These are phyloP conservation scores for Coptotermes formosanus DNA, from an alignment of 1,140 invertebrate genomes.

Conservation along the genomic window DNA sequence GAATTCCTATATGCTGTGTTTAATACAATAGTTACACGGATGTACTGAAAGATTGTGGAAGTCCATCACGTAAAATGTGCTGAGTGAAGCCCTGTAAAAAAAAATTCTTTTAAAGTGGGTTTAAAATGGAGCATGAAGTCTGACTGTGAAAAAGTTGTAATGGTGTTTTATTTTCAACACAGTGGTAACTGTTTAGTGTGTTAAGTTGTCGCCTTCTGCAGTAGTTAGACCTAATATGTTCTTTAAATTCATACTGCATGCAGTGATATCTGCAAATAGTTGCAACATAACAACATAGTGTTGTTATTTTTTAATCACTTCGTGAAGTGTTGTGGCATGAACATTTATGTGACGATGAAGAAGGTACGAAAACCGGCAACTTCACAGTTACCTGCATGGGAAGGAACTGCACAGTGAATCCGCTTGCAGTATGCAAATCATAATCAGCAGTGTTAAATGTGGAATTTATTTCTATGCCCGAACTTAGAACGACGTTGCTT, in stretches of 20 bases:
- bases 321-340: not conserved
- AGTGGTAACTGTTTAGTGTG: not conserved
- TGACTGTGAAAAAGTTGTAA: not conserved
- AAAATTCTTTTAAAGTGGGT: no score
- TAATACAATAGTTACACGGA: no score
- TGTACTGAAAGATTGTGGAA: not conserved
- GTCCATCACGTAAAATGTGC: not conserved
- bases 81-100: not conserved
- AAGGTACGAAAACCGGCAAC: not conserved
- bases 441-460: not conserved
- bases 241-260: not conserved
- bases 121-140: no score
- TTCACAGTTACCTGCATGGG: not conserved
- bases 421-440: not conserved
- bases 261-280: not conserved
- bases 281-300: not conserved
- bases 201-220: not conserved
- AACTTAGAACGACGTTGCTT: not conserved
- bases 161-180: not conserved
- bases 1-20: not conserved
- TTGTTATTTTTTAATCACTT: not conserved
- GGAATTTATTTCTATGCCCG: not conserved
- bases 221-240: not conserved
- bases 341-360: not conserved
- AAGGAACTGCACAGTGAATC: not conserved